These are phyloP conservation scores for Bombyx huttoni DNA, from an alignment of 2,888 invertebrate genomes.

Conservation along the genomic window DNA sequence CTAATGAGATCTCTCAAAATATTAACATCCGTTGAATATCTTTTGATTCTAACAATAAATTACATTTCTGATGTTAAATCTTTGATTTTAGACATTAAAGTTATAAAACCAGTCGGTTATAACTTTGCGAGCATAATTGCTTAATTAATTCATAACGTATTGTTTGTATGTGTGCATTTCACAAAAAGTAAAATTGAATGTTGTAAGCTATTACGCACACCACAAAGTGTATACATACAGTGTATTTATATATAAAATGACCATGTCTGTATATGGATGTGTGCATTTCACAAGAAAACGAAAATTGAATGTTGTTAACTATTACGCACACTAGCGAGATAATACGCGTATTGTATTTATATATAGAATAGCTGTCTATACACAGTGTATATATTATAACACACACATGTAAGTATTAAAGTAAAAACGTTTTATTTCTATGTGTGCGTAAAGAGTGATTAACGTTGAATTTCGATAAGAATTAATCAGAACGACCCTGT, in stretches of 20 bases:
- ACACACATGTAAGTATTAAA: not conserved
- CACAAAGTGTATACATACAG: not conserved
- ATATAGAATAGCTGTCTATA: not conserved
- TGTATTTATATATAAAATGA: not conserved
- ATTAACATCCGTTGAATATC: too few species aligned
- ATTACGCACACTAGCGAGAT: not conserved
- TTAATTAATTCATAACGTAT: not conserved
- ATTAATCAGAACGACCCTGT: not conserved
- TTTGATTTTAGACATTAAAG: not conserved
- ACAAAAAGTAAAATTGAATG: not conserved
- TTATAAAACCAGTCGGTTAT: not conserved
- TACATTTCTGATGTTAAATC: not conserved
- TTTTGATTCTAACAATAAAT: too few species aligned
- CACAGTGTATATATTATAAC: not conserved
- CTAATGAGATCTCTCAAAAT: too few species aligned
- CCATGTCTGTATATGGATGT: not conserved
- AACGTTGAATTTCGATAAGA: not conserved
- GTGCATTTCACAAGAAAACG: not conserved
- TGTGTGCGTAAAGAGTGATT: not conserved
- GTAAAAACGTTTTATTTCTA: not conserved
- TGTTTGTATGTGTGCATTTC: not conserved
- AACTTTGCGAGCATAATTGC: not conserved
- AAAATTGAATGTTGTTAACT: not conserved
- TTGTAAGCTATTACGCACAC: not conserved
- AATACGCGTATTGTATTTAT: not conserved